These are phyloP conservation scores for Clavelina lepadiformis DNA, from an alignment of 23 tunicate genomes.

Conservation along the genomic window DNA sequence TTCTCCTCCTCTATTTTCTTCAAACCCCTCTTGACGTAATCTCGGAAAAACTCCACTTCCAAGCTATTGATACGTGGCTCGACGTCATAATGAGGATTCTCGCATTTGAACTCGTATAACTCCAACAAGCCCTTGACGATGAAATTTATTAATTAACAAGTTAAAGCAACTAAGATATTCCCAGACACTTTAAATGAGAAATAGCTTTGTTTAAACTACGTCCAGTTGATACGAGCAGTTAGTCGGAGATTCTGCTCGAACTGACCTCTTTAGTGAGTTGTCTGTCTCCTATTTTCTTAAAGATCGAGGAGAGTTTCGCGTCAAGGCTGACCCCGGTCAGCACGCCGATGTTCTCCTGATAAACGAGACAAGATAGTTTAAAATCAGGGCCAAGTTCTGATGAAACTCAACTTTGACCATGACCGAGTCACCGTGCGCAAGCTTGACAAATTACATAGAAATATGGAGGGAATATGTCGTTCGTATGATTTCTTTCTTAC, in stretches of 20 bases:
- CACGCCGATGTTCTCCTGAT: conserved; percentile 27
- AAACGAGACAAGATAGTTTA: not conserved
- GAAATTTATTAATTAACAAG: no score
- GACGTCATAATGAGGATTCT: conserved; percentile 53
- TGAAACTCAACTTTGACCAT: not conserved
- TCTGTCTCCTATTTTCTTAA: conserved; percentile 62
- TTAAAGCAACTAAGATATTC: no score
- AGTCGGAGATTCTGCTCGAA: no score
- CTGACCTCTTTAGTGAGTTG: conserved; percentile 56
- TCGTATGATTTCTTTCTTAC: not conserved
- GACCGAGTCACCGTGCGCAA: no score
- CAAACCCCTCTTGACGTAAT: conserved; percentile 37
- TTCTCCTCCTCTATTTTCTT: conserved; percentile 41
- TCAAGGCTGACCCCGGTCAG: conserved; percentile 33
- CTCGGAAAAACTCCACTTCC: conserved; percentile 25
- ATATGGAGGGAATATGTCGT: not conserved
- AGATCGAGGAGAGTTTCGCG: conserved; percentile 35
- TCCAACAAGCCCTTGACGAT: conserved; percentile 65
- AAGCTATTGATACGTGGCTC: conserved; percentile 23
- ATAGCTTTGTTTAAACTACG: no score
- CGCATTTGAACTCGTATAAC: conserved; percentile 52
- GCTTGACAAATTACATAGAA: not conserved
- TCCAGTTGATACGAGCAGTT: no score
- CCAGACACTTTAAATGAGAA: no score
- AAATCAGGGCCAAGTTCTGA: not conserved